Evolutionary conservation across 2,888 invertebrate species (phyloP).

Genomic region (Sesia apiformis): DNA sequence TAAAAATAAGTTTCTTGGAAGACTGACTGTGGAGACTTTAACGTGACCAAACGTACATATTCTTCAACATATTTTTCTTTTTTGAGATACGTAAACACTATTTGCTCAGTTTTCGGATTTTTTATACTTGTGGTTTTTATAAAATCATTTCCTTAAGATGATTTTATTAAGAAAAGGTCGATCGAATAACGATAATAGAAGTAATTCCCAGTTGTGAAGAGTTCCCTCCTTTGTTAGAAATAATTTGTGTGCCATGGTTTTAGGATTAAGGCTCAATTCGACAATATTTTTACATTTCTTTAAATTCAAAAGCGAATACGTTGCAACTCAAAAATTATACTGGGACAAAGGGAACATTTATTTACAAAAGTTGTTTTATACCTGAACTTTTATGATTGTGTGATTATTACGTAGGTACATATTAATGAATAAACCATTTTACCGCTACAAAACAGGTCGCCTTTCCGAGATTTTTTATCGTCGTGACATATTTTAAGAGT

Average conservation of each 20-base stretch:
- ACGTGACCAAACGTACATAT: slow-evolving; percentile 50
- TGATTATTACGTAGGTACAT: slow-evolving; percentile 1
- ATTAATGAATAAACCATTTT: too few species aligned
- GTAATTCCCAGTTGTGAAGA: slow-evolving; percentile 61
- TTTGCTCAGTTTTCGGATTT: slow-evolving; percentile 55
- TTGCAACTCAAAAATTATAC: not conserved
- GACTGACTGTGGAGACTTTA: slow-evolving; percentile 63
- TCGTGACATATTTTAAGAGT: slow-evolving; percentile 22
- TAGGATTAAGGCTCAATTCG: slow-evolving; percentile 60
- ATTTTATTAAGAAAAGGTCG: slow-evolving; percentile 27
- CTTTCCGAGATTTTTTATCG: slow-evolving; percentile 5
- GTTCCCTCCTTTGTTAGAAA: slow-evolving; percentile 70
- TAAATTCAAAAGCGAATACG: not conserved
- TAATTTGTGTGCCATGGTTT: slow-evolving; percentile 70
- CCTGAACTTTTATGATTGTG: not conserved
- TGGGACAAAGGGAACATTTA: not conserved
- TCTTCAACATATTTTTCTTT: slow-evolving; percentile 34
- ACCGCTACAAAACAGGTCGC: too few species aligned
- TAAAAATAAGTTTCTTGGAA: slow-evolving; percentile 60
- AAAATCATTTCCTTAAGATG: slow-evolving; percentile 14
- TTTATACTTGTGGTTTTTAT: slow-evolving; percentile 28
- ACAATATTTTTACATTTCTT: slow-evolving; percentile 54
- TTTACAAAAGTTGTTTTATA: not conserved
- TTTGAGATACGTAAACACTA: slow-evolving; percentile 44
- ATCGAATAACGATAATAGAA: slow-evolving; percentile 36